Evolutionary conservation across 2,113 vertebrate species (phyloP).

Genomic region (Cygnus atratus): DNA sequence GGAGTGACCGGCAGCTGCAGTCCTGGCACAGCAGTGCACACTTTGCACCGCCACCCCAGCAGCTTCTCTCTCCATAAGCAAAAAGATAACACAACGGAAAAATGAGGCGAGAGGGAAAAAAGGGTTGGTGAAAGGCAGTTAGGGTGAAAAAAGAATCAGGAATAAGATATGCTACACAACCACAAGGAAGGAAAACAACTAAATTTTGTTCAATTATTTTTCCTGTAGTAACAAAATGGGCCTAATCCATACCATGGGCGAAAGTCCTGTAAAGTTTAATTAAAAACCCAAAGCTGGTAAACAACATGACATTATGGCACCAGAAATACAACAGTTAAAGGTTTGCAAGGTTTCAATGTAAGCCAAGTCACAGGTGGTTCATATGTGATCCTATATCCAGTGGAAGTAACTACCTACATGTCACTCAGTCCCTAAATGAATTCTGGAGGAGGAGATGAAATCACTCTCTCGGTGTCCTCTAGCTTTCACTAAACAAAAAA

Average conservation of each 20-base stretch:
- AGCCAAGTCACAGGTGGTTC: not conserved
- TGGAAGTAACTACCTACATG: not conserved
- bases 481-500: constrained; percentile 33
- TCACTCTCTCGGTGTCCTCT: not conserved
- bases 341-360: not conserved
- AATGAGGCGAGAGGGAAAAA: not conserved
- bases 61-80: not conserved
- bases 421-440: not conserved
- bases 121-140: not conserved
- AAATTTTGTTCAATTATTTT: not conserved
- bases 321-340: not conserved
- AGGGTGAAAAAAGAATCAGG: not conserved
- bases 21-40: not conserved
- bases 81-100: not conserved
- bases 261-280: constrained; percentile 57
- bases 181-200: not conserved
- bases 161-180: not conserved
- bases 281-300: constrained; percentile 41
- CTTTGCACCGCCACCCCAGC: not conserved
- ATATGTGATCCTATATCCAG: not conserved
- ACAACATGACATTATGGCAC: not conserved
- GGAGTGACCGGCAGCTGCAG: not conserved
- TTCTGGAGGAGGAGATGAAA: not conserved
- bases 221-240: not conserved
- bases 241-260: constrained; percentile 49